A percentile compares a stretch with the other conserved stretches of the same genome.
These are phyloP conservation scores for Gastrophysa polygoni DNA, from an alignment of 2,888 invertebrate genomes.

Conservation along the genomic window DNA sequence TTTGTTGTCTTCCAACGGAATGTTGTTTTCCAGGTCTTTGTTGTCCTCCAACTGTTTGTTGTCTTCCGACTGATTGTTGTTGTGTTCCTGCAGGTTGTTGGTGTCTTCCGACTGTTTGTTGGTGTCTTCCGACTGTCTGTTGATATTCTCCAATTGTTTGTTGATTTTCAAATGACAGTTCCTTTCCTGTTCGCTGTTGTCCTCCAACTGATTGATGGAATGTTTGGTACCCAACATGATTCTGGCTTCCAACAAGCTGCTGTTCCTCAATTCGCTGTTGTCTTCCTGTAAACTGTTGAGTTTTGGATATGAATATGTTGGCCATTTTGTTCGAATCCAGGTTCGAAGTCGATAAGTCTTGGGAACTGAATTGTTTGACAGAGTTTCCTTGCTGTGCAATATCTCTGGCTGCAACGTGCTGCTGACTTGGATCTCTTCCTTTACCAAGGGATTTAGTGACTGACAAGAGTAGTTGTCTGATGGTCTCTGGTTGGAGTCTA, in stretches of 20 bases:
- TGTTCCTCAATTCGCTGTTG: not conserved
- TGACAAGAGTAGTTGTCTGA: slow-evolving; percentile 7
- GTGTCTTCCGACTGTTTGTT: not conserved
- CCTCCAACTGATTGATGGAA: slow-evolving; percentile 1
- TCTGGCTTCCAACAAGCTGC: not conserved
- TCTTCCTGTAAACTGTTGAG: not conserved
- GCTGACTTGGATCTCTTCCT: slow-evolving; percentile 1
- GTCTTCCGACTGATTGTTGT: not conserved
- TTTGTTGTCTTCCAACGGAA: not conserved
- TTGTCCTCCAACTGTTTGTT: not conserved
- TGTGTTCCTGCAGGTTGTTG: not conserved
- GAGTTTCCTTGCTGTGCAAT: not conserved
- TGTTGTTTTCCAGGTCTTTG: not conserved
- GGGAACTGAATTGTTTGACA: slow-evolving; percentile 2
- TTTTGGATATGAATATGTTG: not conserved
- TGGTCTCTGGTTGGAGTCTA: slow-evolving; percentile 9
- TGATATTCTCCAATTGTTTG: not conserved
- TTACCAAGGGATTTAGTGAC: not conserved
- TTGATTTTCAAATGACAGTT: not conserved
- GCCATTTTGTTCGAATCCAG: not conserved
- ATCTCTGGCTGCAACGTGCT: not conserved
- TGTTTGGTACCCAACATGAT: not conserved
- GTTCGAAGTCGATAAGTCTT: not conserved
- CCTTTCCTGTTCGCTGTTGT: not conserved
- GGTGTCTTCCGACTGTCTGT: not conserved